Evolutionary conservation across 2,888 invertebrate species (phyloP), one percentile per base, ranked within the genome.

Genomic region (Trissolcus brochymenae): DNA sequence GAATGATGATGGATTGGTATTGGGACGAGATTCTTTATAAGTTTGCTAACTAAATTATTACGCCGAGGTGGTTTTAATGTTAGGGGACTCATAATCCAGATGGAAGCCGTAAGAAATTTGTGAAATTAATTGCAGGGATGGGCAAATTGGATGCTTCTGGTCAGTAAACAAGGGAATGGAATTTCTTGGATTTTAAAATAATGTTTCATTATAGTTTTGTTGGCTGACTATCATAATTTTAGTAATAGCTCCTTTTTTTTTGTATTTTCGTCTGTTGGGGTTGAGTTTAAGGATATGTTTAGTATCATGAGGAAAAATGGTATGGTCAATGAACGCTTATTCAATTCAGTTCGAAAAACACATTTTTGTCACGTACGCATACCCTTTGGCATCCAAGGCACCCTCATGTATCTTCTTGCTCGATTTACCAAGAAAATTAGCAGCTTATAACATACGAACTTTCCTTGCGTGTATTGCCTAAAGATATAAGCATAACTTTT

Each of bases 361-460:
- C 43, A 51, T 75, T 75, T 72, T 68, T 67, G 56, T 62, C 67
- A 68, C 75, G 56, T 73, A 66, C 60, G 57, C 55, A 64, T 59
- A 75, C 53, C 75, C 68, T 62, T 62, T 67, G 62, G 62, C 56
- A 67, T 57, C 29, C 62, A 16, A 67, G 49, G 46, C 74, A 35
- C 35, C 67, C 67, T 74, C 74, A 57, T 74, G 51, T 62, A 62
- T 74, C 62, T 62, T 74, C 74, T 56, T 67, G 67, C 43, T 74
- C 74, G 67, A 74, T 74, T 74, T 74, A 67, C 62, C 62, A 67
- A 51, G 67, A 74, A 74, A 74, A 74, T 74, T 74, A 74, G 67
- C 61, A 59, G 67, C 62, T 67, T 62, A 74, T 74, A 67, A 56
- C 35, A 35, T 61, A 35, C 73, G 55, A 65, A 72, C 57, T 59